phyloP scores from a whole-genome alignment of 1,140 invertebrate species.

The Cyrtorhinus lividipennis region DNA sequence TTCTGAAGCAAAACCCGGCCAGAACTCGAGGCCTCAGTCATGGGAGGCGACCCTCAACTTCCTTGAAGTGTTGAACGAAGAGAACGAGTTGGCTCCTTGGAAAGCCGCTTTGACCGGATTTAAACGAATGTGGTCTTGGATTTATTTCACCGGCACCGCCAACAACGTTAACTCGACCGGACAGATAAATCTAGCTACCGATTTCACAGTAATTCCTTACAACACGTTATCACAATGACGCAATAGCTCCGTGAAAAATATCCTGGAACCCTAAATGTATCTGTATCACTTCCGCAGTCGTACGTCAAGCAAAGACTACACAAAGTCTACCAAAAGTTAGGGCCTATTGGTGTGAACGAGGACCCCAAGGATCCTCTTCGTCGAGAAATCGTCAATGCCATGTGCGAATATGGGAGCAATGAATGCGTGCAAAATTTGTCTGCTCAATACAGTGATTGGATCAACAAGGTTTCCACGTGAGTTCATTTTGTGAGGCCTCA shows the following conservation, averaged over 20 bases:
- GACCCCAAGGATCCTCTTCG: constrained; percentile 1
- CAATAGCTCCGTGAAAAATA: too few relatives aligned
- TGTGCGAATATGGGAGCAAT: not conserved
- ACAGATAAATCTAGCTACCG: not conserved
- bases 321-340: constrained; percentile 5
- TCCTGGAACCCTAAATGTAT: too few relatives aligned
- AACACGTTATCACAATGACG: not conserved
- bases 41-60: not conserved
- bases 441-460: not conserved
- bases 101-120: not conserved
- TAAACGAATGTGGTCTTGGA: constrained; percentile 3
- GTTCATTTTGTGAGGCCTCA: too few relatives aligned
- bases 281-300: too few relatives aligned
- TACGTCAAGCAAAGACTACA: not conserved
- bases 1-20: not conserved
- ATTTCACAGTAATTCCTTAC: not conserved
- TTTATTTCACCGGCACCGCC: not conserved
- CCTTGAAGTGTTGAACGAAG: not conserved
- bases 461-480: not conserved
- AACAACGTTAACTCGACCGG: not conserved
- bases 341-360: not conserved
- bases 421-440: not conserved
- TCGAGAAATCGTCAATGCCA: not conserved
- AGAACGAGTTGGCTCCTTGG: constrained; percentile 2
- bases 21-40: not conserved